Conservation (phyloP, 2,797 vertebrate genomes). For the Leptodactylus fallax region DNA sequence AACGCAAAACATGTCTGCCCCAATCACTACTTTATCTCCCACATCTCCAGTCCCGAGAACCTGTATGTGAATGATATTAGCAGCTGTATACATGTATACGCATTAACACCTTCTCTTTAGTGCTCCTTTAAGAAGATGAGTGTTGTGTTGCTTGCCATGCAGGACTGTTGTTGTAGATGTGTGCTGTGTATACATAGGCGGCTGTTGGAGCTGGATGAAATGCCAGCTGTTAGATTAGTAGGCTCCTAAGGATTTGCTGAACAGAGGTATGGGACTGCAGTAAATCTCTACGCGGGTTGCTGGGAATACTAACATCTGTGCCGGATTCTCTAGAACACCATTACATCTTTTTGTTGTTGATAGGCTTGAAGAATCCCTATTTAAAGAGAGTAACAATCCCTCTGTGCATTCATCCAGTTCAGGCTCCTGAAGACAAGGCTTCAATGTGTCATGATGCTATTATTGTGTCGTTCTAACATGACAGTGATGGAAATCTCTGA, state of each 20-base stretch:
- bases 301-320: conserved; percentile 51
- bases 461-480: background rate
- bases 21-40: background rate
- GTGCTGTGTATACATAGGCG: conserved; percentile 19
- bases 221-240: conserved; percentile 51
- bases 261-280: conserved; percentile 52
- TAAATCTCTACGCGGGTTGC: conserved; percentile 39
- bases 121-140: background rate
- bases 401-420: background rate
- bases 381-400: conserved; percentile 1
- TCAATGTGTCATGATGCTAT: background rate
- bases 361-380: conserved; percentile 21
- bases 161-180: conserved; percentile 2
- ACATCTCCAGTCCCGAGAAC: background rate
- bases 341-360: conserved; percentile 32
- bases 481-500: background rate
- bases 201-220: background rate
- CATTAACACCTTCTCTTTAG: background rate
- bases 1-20: background rate
- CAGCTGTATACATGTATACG: too few relatives aligned
- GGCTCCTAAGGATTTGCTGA: conserved; percentile 52
- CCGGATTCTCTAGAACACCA: conserved; percentile 35
- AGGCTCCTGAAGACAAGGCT: background rate
- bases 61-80: background rate
- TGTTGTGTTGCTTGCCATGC: background rate